phyloP scores from a whole-genome alignment of 2,113 vertebrate species.

The Ceyx melanurus region DNA sequence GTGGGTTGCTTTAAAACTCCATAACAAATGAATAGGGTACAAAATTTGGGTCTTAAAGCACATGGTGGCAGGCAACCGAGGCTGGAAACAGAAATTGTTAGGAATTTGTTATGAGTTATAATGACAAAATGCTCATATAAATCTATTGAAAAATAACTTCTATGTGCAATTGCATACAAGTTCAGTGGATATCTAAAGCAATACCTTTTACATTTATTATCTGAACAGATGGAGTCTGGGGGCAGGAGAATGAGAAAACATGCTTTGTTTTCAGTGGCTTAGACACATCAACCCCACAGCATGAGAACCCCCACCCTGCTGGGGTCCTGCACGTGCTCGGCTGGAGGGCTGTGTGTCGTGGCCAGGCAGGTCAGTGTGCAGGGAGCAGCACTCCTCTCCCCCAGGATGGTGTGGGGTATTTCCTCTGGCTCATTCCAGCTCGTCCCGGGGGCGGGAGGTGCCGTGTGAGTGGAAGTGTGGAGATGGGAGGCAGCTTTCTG shows the following conservation, averaged over 20 bases:
- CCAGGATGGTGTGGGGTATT: not conserved
- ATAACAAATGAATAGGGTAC: not conserved
- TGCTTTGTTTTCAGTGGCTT: not conserved
- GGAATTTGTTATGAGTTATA: not conserved
- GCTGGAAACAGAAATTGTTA: not conserved
- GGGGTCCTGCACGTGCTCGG: accelerated
- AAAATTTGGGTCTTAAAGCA: not conserved
- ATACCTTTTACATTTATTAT: not conserved
- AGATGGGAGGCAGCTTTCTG: not conserved
- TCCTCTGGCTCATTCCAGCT: not conserved
- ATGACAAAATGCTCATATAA: not conserved
- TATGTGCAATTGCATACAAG: not conserved
- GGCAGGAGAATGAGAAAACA: not conserved
- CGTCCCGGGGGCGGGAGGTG: accelerated
- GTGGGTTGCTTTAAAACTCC: not conserved
- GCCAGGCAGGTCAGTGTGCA: not conserved
- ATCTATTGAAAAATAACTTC: not conserved
- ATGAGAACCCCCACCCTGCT: not conserved
- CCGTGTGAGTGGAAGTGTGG: not conserved
- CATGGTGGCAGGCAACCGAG: not conserved
- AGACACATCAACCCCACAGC: not conserved
- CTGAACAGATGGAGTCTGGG: not conserved
- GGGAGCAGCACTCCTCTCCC: not conserved
- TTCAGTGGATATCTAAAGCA: not conserved
- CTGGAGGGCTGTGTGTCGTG: not conserved